phyloP scores from a whole-genome alignment of 2,888 invertebrate genomes.

The Crossocerus cetratus region DNA sequence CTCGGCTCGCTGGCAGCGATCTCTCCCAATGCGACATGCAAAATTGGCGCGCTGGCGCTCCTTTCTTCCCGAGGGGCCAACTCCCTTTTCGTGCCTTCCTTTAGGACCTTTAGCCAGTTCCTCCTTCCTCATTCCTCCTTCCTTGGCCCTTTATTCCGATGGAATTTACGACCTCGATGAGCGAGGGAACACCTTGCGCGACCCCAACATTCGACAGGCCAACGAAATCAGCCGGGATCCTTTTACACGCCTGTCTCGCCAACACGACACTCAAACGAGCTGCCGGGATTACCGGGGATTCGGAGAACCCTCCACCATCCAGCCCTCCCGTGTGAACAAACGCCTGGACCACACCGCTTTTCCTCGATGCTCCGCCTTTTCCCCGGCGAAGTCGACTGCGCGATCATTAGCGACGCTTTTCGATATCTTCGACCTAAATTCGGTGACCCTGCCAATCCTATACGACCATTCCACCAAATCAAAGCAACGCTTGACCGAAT shows the following conservation, averaged over 20 bases:
- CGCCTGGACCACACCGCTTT: too few relatives aligned
- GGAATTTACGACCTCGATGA: constrained; percentile 9
- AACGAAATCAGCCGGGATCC: background rate
- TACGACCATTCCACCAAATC: too few relatives aligned
- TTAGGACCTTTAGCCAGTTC: background rate
- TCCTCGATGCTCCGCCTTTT: too few relatives aligned
- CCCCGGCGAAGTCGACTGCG: too few relatives aligned
- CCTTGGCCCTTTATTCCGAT: background rate
- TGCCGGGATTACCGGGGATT: constrained; percentile 7
- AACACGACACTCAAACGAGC: background rate
- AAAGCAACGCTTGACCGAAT: too few relatives aligned
- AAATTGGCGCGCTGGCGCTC: background rate
- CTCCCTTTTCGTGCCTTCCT: background rate
- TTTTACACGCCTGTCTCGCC: background rate
- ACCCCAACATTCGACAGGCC: constrained; percentile 9
- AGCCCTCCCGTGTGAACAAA: too few relatives aligned
- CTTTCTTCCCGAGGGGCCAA: background rate
- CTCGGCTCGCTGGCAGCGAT: background rate
- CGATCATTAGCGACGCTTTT: too few relatives aligned
- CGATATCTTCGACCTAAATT: too few relatives aligned
- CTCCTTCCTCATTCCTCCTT: background rate
- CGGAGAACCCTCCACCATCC: background rate
- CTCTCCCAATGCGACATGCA: background rate
- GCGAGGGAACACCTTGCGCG: constrained; percentile 15
- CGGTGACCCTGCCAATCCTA: too few relatives aligned